A percentile compares a stretch with the other conserved stretches of the same genome.
Evolutionary conservation across 2,113 vertebrate genomes (phyloP).

Genomic region (Lota lota): DNA sequence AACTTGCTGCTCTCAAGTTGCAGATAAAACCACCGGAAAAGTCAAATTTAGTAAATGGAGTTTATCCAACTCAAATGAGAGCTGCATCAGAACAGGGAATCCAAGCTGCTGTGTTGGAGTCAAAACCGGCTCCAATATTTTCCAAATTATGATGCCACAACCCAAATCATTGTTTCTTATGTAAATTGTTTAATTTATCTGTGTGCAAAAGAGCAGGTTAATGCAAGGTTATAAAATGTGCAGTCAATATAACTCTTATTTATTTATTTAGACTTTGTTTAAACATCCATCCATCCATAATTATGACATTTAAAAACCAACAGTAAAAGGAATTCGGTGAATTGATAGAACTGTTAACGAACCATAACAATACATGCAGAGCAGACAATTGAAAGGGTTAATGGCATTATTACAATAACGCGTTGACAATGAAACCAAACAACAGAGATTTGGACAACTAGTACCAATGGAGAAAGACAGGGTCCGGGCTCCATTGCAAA

Average conservation of each 20-base stretch:
- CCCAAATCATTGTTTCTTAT: not conserved
- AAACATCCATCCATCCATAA: too few relatives aligned
- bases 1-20: slow-evolving; percentile 14
- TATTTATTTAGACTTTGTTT: too few relatives aligned
- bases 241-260: not conserved
- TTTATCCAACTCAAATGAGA: slow-evolving; percentile 27
- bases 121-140: slow-evolving; percentile 20
- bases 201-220: not conserved
- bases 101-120: slow-evolving; percentile 20
- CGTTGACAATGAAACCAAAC: too few relatives aligned
- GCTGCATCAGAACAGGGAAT: slow-evolving; percentile 28
- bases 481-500: not conserved
- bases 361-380: too few relatives aligned
- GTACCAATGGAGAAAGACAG: not conserved
- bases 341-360: too few relatives aligned
- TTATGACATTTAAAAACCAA: too few relatives aligned
- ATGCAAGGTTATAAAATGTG: not conserved
- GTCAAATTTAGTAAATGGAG: slow-evolving; percentile 34
- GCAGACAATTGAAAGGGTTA: too few relatives aligned
- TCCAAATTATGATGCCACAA: slow-evolving; percentile 19
- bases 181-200: not conserved
- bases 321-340: too few relatives aligned
- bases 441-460: too few relatives aligned
- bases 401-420: too few relatives aligned
- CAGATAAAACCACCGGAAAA: slow-evolving; percentile 29